Conservation (phyloP, 2,113 vertebrate species). For the Dryoscopus gambensis region DNA sequence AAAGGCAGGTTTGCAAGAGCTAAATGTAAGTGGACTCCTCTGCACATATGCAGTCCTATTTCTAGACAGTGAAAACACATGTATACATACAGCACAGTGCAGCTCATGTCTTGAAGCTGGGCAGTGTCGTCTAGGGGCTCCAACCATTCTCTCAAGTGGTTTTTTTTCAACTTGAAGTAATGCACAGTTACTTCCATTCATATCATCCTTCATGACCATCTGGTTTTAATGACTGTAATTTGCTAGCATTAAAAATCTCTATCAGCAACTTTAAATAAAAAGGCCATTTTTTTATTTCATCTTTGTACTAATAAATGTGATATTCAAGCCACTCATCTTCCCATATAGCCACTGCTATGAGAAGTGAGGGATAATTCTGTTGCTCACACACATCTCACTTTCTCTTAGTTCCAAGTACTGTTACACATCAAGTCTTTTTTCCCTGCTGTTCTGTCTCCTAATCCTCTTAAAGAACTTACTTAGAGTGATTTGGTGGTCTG, state of each 20-base stretch:
- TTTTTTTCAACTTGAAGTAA: neutral
- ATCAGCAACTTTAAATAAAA: neutral
- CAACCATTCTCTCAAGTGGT: neutral
- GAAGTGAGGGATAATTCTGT: neutral
- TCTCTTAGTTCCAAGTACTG: neutral
- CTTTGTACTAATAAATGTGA: neutral
- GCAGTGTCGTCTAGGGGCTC: neutral
- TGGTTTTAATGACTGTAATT: neutral
- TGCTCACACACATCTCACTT: neutral
- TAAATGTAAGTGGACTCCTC: fast-evolving
- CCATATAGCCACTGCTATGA: neutral
- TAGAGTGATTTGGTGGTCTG: neutral
- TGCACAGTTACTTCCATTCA: neutral
- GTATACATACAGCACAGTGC: neutral
- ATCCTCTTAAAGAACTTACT: neutral
- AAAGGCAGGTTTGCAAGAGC: neutral
- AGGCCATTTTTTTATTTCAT: fast-evolving
- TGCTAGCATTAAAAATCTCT: neutral
- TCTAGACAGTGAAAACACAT: neutral
- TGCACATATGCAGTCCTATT: fast-evolving
- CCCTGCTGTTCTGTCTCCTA: neutral
- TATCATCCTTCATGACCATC: neutral
- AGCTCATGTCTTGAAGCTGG: neutral
- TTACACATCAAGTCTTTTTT: neutral
- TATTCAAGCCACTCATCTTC: neutral